Evolutionary conservation across 2,888 invertebrate genomes (phyloP).

Genomic region (Cephus spinipes): DNA sequence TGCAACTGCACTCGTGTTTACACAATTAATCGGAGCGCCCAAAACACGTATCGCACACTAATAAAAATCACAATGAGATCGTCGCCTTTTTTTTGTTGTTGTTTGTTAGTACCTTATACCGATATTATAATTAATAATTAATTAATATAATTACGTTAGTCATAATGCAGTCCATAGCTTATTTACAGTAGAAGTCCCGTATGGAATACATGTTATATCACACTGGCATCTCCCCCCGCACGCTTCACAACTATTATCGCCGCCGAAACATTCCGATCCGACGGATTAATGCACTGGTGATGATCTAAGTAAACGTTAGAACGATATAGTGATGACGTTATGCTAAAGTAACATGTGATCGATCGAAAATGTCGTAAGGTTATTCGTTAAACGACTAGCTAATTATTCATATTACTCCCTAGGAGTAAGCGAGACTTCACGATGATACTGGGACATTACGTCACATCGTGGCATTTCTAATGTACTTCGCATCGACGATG

Average conservation of each 20-base stretch:
- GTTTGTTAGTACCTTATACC: conserved; percentile 43
- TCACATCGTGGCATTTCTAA: background rate
- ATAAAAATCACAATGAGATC: conserved; percentile 58
- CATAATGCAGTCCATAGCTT: conserved; percentile 46
- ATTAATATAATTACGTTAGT: conserved; percentile 36
- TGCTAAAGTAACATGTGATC: background rate
- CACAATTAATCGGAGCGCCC: background rate
- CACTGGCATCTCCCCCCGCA: background rate
- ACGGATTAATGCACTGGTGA: background rate
- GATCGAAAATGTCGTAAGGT: background rate
- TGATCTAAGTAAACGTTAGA: background rate
- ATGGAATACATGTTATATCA: background rate
- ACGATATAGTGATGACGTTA: background rate
- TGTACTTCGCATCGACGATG: background rate
- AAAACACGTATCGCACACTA: conserved; percentile 36
- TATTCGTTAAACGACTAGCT: background rate
- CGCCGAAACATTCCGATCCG: background rate
- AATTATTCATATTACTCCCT: background rate
- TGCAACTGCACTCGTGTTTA: conserved; percentile 26
- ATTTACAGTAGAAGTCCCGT: conserved; percentile 46
- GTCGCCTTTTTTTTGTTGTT: conserved; percentile 30
- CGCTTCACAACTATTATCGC: background rate
- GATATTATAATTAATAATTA: conserved; percentile 40
- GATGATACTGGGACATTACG: background rate
- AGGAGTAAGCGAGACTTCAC: background rate